phyloP scores from a whole-genome alignment of 1,140 invertebrate species.

The Arctopsyche grandis region DNA sequence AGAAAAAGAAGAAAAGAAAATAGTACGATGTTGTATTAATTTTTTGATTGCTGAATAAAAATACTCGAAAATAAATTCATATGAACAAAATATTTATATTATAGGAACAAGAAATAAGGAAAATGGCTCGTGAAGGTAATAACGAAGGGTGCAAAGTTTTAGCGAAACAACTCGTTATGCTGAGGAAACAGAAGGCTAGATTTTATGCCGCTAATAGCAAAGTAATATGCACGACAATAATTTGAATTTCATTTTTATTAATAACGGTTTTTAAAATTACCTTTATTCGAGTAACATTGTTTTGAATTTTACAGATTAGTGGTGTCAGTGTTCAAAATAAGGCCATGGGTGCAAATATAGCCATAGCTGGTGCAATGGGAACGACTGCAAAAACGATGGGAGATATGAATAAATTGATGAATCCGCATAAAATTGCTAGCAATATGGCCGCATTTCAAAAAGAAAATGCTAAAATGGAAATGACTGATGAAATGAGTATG shows the following conservation, averaged over 20 bases:
- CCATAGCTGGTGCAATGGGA: conserved; percentile 86
- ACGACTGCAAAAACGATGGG: conserved; percentile 89
- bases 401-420: conserved; percentile 88
- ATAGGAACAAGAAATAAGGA: conserved; percentile 89
- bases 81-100: conserved; percentile 51
- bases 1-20: conserved; percentile 89
- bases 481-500: conserved; percentile 95
- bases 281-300: background rate
- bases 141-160: conserved; percentile 84
- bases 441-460: conserved; percentile 85
- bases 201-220: conserved; percentile 81
- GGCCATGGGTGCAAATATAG: conserved; percentile 88
- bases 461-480: conserved; percentile 88
- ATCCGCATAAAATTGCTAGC: conserved; percentile 83
- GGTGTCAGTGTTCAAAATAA: conserved; percentile 87
- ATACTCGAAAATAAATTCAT: too few relatives aligned
- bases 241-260: too few relatives aligned
- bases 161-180: conserved; percentile 88
- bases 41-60: conserved; percentile 8
- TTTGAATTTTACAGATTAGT: conserved; percentile 69
- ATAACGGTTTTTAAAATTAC: background rate
- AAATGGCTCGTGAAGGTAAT: conserved; percentile 86
- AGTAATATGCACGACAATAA: conserved; percentile 62
- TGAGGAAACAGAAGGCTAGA: conserved; percentile 89
- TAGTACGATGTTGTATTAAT: conserved; percentile 68